phyloP scores from a whole-genome alignment of 2,797 vertebrate species.

The Botia kubotai region DNA sequence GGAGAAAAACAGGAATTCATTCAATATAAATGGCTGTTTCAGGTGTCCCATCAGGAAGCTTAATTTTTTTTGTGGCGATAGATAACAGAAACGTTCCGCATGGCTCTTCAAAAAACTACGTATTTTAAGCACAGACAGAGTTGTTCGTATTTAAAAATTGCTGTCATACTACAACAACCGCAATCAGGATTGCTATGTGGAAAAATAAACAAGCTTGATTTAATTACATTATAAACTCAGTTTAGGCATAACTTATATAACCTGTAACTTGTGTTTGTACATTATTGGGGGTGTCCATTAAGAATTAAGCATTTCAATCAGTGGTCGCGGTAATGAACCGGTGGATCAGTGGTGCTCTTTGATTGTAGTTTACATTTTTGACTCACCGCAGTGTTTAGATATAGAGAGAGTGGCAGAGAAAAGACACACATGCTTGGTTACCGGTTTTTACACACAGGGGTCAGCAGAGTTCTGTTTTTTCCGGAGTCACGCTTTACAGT shows the following conservation, averaged over 20 bases:
- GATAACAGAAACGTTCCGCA: neutral
- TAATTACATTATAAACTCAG: conserved; percentile 1
- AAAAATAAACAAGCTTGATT: conserved; percentile 35
- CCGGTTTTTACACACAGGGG: conserved; percentile 47
- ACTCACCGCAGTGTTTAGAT: conserved; percentile 33
- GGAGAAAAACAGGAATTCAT: neutral
- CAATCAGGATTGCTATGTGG: conserved; percentile 35
- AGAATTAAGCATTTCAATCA: conserved; percentile 20
- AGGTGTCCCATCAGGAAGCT: conserved; percentile 19
- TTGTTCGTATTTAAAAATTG: conserved; percentile 1
- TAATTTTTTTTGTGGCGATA: neutral
- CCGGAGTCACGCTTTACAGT: conserved; percentile 1
- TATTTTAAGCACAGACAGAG: neutral
- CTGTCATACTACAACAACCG: conserved; percentile 19
- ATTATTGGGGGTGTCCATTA: conserved; percentile 12
- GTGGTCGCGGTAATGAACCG: conserved; percentile 14
- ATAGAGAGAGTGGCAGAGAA: conserved; percentile 12
- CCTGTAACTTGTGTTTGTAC: neutral
- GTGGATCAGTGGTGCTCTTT: conserved; percentile 12
- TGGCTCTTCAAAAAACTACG: neutral
- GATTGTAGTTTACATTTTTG: conserved; percentile 44
- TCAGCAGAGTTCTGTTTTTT: conserved; percentile 50
- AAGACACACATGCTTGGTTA: conserved; percentile 19
- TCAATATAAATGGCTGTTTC: neutral
- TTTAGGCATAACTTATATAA: conserved; percentile 17